Conservation (phyloP, 2,797 vertebrate genomes). For the Petrocephalus schoutedeni region DNA sequence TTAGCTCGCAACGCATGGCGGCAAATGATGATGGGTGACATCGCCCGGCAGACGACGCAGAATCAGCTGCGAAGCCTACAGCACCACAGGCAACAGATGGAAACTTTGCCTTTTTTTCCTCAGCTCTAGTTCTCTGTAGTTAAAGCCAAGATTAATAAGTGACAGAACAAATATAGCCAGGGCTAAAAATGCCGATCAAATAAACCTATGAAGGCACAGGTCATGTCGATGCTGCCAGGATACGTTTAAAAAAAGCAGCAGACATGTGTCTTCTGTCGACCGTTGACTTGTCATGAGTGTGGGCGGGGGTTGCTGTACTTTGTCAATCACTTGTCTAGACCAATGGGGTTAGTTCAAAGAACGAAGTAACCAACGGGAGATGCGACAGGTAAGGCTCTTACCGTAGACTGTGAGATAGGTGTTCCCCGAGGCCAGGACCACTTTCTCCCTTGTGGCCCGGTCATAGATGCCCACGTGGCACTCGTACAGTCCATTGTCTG, state of each 20-base stretch:
- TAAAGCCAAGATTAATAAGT: background rate
- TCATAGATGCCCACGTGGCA: conserved; percentile 98
- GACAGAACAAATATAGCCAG: background rate
- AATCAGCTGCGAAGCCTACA: background rate
- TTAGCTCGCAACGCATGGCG: background rate
- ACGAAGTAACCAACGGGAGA: background rate
- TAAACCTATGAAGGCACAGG: background rate
- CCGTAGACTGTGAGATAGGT: conserved; percentile 95
- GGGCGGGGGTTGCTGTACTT: background rate
- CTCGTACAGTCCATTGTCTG: conserved; percentile 93
- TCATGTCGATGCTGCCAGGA: background rate
- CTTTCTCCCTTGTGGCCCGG: conserved; percentile 87
- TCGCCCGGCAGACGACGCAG: background rate
- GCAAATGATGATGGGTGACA: background rate
- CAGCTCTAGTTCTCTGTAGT: background rate
- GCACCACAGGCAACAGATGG: background rate
- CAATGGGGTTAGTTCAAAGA: background rate
- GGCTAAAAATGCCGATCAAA: background rate
- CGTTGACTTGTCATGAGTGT: background rate
- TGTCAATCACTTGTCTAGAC: background rate
- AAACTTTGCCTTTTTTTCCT: background rate
- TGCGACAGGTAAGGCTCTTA: conserved; percentile 57
- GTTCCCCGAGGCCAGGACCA: conserved; percentile 89
- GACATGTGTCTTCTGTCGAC: background rate
- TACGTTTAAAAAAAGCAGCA: background rate